Percentiles rank a stretch among this genome's conserved stretches.
phyloP scores from a whole-genome alignment of 2,888 invertebrate genomes.

The Amiota mariae region DNA sequence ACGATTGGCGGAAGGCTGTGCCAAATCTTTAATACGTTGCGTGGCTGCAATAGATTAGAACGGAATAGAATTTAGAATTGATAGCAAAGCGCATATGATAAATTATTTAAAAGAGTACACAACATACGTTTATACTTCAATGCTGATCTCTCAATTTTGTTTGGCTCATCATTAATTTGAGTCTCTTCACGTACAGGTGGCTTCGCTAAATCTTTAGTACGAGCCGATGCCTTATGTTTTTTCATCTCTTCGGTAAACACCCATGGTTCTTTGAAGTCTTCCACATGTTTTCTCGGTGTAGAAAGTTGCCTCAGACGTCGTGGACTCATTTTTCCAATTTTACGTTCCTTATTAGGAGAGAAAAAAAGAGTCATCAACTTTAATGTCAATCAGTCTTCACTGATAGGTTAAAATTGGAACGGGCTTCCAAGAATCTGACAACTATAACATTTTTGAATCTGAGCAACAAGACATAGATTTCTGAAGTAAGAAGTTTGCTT shows the following conservation, averaged over 20 bases:
- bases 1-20: conserved; percentile 58
- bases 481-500: no score
- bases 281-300: conserved; percentile 48
- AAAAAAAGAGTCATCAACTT: not conserved
- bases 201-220: conserved; percentile 47
- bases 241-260: conserved; percentile 49
- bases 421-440: no score
- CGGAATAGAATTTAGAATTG: no score
- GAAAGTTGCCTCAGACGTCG: conserved; percentile 57
- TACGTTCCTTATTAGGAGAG: conserved; percentile 39
- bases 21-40: conserved; percentile 58
- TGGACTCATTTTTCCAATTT: conserved; percentile 35
- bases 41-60: conserved; percentile 50
- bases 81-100: no score
- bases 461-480: no score
- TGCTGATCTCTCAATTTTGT: conserved; percentile 51
- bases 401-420: no score
- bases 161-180: conserved; percentile 48
- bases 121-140: conserved; percentile 58
- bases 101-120: not conserved
- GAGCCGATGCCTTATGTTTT: conserved; percentile 48
- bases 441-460: no score
- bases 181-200: conserved; percentile 39
- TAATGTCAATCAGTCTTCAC: no score
- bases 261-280: conserved; percentile 52